phyloP scores from a whole-genome alignment of 2,113 vertebrate genomes.

The Petroica traversi region DNA sequence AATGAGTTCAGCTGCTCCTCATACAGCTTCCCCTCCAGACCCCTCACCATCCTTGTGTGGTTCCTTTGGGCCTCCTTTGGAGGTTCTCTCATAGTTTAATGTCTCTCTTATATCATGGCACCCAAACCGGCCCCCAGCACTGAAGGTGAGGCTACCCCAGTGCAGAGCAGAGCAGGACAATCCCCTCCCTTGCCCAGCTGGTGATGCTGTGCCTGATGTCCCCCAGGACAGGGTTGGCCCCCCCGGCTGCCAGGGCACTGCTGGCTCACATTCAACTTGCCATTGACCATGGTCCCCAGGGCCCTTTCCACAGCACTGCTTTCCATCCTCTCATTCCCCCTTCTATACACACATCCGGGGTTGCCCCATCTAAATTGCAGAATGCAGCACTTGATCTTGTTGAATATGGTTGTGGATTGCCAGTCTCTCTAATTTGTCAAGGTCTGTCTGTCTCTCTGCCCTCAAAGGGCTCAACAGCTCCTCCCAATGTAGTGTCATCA shows the following conservation, averaged over 20 bases:
- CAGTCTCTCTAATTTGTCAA: background rate
- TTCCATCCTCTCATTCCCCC: background rate
- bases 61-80: background rate
- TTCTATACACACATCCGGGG: no score
- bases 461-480: background rate
- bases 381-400: background rate
- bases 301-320: rapidly evolving
- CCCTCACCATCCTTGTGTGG: background rate
- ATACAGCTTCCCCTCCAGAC: rapidly evolving
- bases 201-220: rapidly evolving
- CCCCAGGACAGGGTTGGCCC: background rate
- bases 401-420: background rate
- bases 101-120: rapidly evolving
- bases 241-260: background rate
- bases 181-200: rapidly evolving
- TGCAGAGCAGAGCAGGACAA: background rate
- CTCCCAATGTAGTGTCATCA: background rate
- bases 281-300: rapidly evolving
- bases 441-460: background rate
- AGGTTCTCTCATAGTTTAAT: background rate
- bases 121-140: background rate
- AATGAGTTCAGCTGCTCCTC: background rate
- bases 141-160: rapidly evolving
- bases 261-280: rapidly evolving
- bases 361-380: background rate